Evolutionary conservation across 2,113 vertebrate species (phyloP).

Genomic region (Dascyllus trimaculatus): DNA sequence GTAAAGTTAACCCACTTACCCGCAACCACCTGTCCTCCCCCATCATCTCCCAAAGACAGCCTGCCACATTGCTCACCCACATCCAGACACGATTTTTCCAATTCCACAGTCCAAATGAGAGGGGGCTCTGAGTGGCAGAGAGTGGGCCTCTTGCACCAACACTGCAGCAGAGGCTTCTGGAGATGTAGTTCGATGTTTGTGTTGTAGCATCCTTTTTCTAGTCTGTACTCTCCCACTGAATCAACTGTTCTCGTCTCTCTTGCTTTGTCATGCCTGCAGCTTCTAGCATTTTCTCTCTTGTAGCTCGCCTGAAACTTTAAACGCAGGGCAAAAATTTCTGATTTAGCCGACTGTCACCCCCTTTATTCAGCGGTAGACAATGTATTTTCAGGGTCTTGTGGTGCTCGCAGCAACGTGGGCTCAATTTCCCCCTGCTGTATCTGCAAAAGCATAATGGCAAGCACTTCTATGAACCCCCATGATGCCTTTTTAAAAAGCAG

Average conservation of each 20-base stretch:
- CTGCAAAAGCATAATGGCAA: conserved; percentile 14
- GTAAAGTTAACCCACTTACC: conserved; percentile 79
- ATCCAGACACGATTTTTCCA: conserved; percentile 44
- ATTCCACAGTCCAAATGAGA: conserved; percentile 49
- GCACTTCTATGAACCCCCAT: not conserved
- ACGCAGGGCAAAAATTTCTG: not conserved
- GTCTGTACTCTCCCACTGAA: conserved; percentile 3
- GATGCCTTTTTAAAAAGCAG: not conserved
- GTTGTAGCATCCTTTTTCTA: conserved; percentile 24
- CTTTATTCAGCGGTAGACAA: conserved; percentile 2
- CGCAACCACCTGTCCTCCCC: conserved; percentile 41
- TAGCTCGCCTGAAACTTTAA: conserved; percentile 3
- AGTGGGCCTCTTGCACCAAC: conserved; percentile 40
- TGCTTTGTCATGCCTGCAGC: conserved; percentile 21
- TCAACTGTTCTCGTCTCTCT: conserved; percentile 22
- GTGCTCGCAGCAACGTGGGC: not conserved
- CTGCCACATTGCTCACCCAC: conserved; percentile 46
- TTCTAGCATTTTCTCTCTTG: conserved; percentile 18
- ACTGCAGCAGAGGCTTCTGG: conserved; percentile 34
- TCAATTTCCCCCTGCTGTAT: conserved; percentile 14
- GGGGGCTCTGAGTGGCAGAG: conserved; percentile 37
- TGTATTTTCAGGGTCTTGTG: not conserved
- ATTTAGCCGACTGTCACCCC: not conserved
- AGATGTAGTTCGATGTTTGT: conserved; percentile 46
- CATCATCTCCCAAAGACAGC: conserved; percentile 44